Evolutionary conservation across 2,888 invertebrate genomes (phyloP).

Genomic region (Amorpha juglandis): DNA sequence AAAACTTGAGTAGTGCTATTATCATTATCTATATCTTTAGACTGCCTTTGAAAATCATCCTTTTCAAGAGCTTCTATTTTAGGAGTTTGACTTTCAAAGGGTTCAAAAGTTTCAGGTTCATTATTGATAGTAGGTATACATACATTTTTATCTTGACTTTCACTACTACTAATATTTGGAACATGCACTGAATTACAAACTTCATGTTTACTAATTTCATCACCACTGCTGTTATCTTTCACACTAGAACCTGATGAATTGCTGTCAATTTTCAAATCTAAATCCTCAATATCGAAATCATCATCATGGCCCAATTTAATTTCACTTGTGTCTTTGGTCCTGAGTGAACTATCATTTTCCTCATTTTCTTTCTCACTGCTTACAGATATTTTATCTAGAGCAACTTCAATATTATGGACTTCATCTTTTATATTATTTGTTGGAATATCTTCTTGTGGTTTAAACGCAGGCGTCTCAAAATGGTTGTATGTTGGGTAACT

Average conservation of each 20-base stretch:
- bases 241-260: slow-evolving; percentile 16
- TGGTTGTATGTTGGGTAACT: slow-evolving; percentile 60
- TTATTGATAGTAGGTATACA: neutral
- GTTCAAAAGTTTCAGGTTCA: neutral
- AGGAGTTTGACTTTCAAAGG: neutral
- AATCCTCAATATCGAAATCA: slow-evolving; percentile 65
- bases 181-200: slow-evolving; percentile 5
- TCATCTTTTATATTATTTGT: neutral
- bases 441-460: slow-evolving; percentile 26
- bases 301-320: slow-evolving; percentile 51
- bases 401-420: slow-evolving; percentile 36
- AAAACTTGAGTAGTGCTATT: neutral
- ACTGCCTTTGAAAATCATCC: slow-evolving; percentile 18
- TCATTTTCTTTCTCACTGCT: slow-evolving; percentile 30
- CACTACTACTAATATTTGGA: slow-evolving; percentile 2
- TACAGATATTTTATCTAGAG: slow-evolving; percentile 29
- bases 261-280: slow-evolving; percentile 61
- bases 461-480: slow-evolving; percentile 8
- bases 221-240: slow-evolving; percentile 8
- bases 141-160: neutral
- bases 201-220: slow-evolving; percentile 17
- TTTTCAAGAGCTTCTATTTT: neutral
- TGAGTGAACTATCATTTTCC: slow-evolving; percentile 31
- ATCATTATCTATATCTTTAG: neutral
- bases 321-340: slow-evolving; percentile 41